Conservation (phyloP, 37 sponge, comb jelly and placozoan genomes). For the Bolinopsis microptera region DNA sequence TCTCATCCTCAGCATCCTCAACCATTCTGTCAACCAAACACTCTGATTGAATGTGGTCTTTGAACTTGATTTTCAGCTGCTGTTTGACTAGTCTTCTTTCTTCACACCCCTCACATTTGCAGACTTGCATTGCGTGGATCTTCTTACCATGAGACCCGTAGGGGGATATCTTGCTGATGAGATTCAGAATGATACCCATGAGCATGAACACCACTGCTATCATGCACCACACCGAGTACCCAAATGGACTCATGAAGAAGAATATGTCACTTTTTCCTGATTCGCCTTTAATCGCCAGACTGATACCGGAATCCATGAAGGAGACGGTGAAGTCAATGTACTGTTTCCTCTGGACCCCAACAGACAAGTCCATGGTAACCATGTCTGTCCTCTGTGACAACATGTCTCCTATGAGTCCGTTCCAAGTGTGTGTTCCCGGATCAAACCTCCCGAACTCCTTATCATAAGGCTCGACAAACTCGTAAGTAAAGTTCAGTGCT, state of each 20-base stretch:
- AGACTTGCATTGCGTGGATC: constrained; percentile 18
- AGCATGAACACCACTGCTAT: background rate
- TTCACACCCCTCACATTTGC: background rate
- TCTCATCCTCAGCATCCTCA: background rate
- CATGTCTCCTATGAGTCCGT: constrained; percentile 55
- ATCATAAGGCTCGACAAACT: background rate
- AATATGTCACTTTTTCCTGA: background rate
- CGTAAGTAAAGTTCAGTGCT: constrained; percentile 46
- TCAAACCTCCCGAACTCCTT: constrained; percentile 40
- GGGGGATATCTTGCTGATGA: constrained; percentile 42
- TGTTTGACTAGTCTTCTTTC: background rate
- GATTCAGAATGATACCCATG: background rate
- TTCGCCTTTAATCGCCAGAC: constrained; percentile 47
- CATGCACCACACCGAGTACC: background rate
- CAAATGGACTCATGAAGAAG: constrained; percentile 58
- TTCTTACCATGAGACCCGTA: constrained; percentile 11
- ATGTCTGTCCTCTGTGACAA: constrained; percentile 45
- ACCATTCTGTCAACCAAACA: background rate
- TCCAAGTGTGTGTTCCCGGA: background rate
- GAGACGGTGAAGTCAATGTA: constrained; percentile 52
- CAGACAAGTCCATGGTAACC: constrained; percentile 53
- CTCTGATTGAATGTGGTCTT: background rate
- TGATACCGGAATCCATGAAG: constrained; percentile 64
- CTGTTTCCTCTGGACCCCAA: constrained; percentile 8
- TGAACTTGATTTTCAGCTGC: constrained; percentile 53